A percentile compares a stretch with the other conserved stretches of the same genome.
Evolutionary conservation across 2,888 invertebrate genomes (phyloP).

Genomic region (Brassicogethes aeneus): DNA sequence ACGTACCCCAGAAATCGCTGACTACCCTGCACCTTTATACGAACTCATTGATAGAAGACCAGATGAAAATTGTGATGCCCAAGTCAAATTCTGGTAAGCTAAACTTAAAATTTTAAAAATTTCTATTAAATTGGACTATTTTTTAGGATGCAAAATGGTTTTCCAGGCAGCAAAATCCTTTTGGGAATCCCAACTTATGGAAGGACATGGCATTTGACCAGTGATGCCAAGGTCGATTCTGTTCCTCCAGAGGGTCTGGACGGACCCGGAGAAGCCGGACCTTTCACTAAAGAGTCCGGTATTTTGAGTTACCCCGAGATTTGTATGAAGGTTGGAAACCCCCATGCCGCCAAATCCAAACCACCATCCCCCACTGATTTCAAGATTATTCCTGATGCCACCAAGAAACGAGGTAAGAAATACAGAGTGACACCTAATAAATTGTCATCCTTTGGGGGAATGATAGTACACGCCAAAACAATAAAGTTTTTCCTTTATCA

Average conservation of each 20-base stretch:
- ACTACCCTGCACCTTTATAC: conserved; percentile 63
- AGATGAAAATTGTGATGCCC: conserved; percentile 54
- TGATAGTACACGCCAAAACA: too few species aligned
- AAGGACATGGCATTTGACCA: conserved; percentile 65
- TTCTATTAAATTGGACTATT: conserved; percentile 8
- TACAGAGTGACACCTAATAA: too few species aligned
- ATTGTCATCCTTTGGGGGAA: too few species aligned
- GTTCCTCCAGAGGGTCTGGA: conserved; percentile 60
- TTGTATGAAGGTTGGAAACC: conserved; percentile 58
- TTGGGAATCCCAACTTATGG: conserved; percentile 62
- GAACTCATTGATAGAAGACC: conserved; percentile 60
- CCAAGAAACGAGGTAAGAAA: conserved; percentile 60
- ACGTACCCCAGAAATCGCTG: conserved; percentile 64
- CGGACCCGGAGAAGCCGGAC: conserved; percentile 61
- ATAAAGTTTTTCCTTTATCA: too few species aligned
- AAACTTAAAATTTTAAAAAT: conserved; percentile 1
- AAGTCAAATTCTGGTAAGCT: conserved; percentile 53
- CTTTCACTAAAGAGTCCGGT: conserved; percentile 59
- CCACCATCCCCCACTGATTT: conserved; percentile 45
- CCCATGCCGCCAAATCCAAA: conserved; percentile 30
- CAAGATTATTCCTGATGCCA: conserved; percentile 67
- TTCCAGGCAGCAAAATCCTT: conserved; percentile 57
- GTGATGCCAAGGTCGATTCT: conserved; percentile 63
- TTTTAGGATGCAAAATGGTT: conserved; percentile 48
- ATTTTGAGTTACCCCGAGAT: conserved; percentile 68